Evolutionary conservation across 2,888 invertebrate species (phyloP).

Genomic region (Drosophila imparisetae): DNA sequence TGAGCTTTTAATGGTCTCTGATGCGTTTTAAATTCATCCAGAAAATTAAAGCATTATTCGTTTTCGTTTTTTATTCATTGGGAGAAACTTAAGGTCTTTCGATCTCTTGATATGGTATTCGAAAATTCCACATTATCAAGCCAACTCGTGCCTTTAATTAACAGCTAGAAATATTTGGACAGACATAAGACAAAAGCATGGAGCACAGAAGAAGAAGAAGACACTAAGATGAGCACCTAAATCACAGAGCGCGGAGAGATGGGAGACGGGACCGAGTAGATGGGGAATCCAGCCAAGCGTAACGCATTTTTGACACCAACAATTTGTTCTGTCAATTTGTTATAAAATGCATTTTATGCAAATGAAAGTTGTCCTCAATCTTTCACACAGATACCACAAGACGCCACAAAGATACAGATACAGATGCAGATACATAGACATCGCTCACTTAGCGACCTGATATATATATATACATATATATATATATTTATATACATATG

Average conservation of each 20-base stretch:
- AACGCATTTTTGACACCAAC: conserved; percentile 70
- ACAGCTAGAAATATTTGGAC: conserved; percentile 74
- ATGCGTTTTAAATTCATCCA: conserved; percentile 68
- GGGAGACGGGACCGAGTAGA: neutral
- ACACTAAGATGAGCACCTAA: conserved; percentile 32
- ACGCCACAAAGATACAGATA: conserved; percentile 4
- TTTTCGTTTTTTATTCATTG: neutral
- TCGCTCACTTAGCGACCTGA: conserved; percentile 21
- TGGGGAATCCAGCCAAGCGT: conserved; percentile 8
- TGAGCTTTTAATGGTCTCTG: conserved; percentile 66
- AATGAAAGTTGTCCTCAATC: conserved; percentile 75
- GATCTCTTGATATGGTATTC: conserved; percentile 2
- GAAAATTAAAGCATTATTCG: conserved; percentile 13
- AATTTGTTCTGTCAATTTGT: conserved; percentile 73
- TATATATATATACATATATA: neutral
- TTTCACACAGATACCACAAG: conserved; percentile 29
- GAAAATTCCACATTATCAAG: conserved; percentile 57
- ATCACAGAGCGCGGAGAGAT: conserved; percentile 24
- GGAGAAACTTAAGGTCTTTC: neutral
- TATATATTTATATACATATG: neutral
- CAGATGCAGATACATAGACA: conserved; percentile 1
- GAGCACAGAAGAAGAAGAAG: conserved; percentile 2
- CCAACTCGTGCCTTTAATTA: conserved; percentile 78
- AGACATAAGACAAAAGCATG: conserved; percentile 53
- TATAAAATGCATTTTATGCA: conserved; percentile 69